Evolutionary conservation across 2,113 vertebrate species (phyloP).

Genomic region (Psittacula cyanocephala): DNA sequence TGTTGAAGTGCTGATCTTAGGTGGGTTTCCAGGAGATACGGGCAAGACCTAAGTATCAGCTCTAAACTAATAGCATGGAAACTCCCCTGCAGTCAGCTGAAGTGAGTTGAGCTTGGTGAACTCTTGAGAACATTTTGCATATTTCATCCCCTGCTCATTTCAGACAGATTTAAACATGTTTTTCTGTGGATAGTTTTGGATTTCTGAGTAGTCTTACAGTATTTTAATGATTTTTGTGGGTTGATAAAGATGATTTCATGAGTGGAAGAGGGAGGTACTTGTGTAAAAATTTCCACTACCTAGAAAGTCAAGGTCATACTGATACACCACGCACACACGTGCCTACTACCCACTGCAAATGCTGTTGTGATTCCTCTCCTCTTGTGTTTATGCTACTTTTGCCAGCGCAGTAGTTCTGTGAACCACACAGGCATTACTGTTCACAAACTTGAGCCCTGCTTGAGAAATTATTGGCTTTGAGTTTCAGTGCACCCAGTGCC

Average conservation of each 20-base stretch:
- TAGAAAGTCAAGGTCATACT: not conserved
- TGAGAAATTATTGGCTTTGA: not conserved
- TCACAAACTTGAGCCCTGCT: not conserved
- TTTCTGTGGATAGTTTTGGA: not conserved
- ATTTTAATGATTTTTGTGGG: not conserved
- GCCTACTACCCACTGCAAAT: not conserved
- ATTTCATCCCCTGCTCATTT: not conserved
- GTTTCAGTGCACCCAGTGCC: not conserved
- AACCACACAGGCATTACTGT: not conserved
- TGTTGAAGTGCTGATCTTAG: not conserved
- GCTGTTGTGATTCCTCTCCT: not conserved
- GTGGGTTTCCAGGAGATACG: not conserved
- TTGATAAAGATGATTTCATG: not conserved
- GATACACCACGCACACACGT: not conserved
- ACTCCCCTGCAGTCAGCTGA: not conserved
- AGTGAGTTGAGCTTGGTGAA: not conserved
- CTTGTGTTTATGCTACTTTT: not conserved
- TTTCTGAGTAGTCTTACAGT: not conserved
- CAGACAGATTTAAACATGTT: not conserved
- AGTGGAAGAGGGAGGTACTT: not conserved
- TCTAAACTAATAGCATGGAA: not conserved
- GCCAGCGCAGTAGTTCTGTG: not conserved
- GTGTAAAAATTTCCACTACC: not conserved
- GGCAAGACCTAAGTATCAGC: not conserved
- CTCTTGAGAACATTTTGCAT: not conserved